Evolutionary conservation across 2,113 vertebrate genomes (phyloP), one percentile per base, ranked within the genome.

Genomic region (Aleadryas rufinucha): DNA sequence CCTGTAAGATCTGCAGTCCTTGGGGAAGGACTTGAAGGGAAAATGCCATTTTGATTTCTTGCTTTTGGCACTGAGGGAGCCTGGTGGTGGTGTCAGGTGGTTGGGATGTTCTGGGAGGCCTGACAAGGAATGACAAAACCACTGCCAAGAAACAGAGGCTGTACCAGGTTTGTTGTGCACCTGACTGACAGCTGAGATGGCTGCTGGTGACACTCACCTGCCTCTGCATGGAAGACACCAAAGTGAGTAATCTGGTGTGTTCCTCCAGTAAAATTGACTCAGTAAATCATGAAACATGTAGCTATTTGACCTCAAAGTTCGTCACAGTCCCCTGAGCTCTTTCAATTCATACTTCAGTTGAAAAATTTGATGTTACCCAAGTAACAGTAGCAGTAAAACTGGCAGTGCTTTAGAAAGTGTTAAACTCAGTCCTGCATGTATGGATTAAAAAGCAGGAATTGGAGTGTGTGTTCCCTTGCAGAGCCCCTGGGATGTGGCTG

Each of bases 351-450:
- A 5, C 6, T 30, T 86, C 11, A 47, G n/a, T 12, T 83, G 3
- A 31, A 84, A 72, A 71, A 13, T 9, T 21, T 26, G 12, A 18
- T 6, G 31, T 79, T 45, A 15, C 20, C 24, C 28, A 49, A 10
- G n/a, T 65, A 41, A 11, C 37, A 0, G 0, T 1, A 17, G 33
- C 31, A 45, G 6, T 61, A 39, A 23, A 75, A 27, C 4, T 21
- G 39, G 3, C 49, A 31, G 4, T 28, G 35, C 44, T 42, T 45
- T 22, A 71, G 71, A 13, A 54, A 71, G 31, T 15, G 6, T 23
- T 22, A 4, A 72, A 7, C 1, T 79, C 35, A 21, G 0, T 52
- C 27, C 27, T 4, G 0, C 12, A 13, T 4, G 14, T 13, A 1
- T 28, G 42, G 31, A 19, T 28, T 21, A 31, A 42, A 23, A 35